Evolutionary conservation across 2,888 invertebrate genomes (phyloP).

Genomic region (Halictus quadricinctus): DNA sequence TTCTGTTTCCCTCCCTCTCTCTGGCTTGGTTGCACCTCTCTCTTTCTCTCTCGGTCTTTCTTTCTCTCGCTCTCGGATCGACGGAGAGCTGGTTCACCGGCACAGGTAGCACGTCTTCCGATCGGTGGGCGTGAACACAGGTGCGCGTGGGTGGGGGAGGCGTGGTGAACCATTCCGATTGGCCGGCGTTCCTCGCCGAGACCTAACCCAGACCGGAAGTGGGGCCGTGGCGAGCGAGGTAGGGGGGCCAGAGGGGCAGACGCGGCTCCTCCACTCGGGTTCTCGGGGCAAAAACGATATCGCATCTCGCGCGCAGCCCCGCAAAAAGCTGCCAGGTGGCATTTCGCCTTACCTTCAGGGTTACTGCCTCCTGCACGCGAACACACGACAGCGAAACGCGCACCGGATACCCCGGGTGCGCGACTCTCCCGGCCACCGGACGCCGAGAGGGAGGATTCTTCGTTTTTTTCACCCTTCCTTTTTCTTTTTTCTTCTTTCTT

Average conservation of each 20-base stretch:
- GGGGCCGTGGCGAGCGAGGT: conserved; percentile 61
- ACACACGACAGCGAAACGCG: conserved; percentile 53
- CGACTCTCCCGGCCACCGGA: conserved; percentile 1
- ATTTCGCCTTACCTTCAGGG: conserved; percentile 80
- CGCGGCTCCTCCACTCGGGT: conserved; percentile 52
- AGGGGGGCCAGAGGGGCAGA: conserved; percentile 29
- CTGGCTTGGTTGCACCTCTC: neutral
- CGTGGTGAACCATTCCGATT: conserved; percentile 77
- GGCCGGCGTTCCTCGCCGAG: conserved; percentile 59
- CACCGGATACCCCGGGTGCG: conserved; percentile 38
- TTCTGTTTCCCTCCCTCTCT: conserved; percentile 26
- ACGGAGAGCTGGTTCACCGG: conserved; percentile 53
- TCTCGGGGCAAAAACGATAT: conserved; percentile 78
- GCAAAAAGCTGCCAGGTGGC: conserved; percentile 82
- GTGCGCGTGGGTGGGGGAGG: conserved; percentile 82
- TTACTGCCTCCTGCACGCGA: conserved; percentile 73
- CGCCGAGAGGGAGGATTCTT: neutral
- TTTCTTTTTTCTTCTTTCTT: neutral
- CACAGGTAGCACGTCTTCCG: conserved; percentile 70
- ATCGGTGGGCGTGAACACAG: conserved; percentile 79
- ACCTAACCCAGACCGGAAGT: conserved; percentile 73
- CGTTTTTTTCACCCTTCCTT: neutral
- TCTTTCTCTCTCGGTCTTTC: neutral
- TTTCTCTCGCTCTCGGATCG: neutral
- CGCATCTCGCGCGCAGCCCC: conserved; percentile 74